phyloP scores from a whole-genome alignment of 2,113 vertebrate species.

The Colius striatus region DNA sequence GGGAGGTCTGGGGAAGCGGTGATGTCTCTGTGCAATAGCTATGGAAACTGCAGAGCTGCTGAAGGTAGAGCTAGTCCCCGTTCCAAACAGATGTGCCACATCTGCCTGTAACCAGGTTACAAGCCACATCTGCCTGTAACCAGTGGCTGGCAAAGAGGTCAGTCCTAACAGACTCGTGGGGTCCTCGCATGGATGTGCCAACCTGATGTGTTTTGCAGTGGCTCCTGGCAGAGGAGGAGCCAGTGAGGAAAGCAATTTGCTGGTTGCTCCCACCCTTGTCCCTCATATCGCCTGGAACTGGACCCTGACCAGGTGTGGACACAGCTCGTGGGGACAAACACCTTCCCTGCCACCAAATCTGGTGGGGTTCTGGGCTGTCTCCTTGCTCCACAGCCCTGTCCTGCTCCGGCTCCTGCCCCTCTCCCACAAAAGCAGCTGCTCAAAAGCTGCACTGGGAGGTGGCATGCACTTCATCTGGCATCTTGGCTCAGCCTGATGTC shows the following conservation, averaged over 20 bases:
- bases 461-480: too few species aligned
- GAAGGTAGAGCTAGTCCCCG: background rate
- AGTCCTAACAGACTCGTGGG: accelerated
- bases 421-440: background rate
- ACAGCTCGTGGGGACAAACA: background rate
- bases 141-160: background rate
- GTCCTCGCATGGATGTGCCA: background rate
- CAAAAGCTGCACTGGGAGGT: background rate
- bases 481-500: background rate
- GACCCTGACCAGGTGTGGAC: background rate
- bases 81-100: background rate
- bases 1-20: background rate
- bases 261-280: background rate
- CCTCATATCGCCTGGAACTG: background rate
- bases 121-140: background rate
- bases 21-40: background rate
- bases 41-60: background rate
- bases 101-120: background rate
- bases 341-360: background rate
- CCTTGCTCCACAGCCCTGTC: background rate
- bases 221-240: background rate
- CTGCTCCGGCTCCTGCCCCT: background rate
- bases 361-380: background rate
- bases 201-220: accelerated
- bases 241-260: background rate